Base-by-base conservation (phyloP, 1,140 invertebrate genomes). In the Eriosoma lanigerum region DNA sequence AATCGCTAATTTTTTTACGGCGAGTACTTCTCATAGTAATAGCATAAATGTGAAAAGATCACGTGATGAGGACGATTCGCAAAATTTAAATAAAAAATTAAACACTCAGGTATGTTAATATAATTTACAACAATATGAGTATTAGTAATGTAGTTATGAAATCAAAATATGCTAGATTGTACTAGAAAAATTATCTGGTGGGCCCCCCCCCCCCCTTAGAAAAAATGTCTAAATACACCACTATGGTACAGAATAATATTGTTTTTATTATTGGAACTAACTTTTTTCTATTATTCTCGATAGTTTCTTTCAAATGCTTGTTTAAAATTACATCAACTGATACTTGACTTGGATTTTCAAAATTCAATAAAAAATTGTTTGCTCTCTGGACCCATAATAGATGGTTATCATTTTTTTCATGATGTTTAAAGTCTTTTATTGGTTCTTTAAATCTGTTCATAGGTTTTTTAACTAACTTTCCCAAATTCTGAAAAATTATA, bases 191-290 rank as follows among this genome's bases (percentile, higher is more conserved):
- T n/a, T n/a, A n/a, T n/a, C n/a, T n/a, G n/a, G n/a, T n/a, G n/a
- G n/a, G n/a, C n/a, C n/a, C n/a, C n/a, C n/a, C n/a, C n/a, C n/a
- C n/a, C n/a, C n/a, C n/a, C n/a, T n/a, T n/a, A n/a, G n/a, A n/a
- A n/a, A n/a, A n/a, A n/a, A n/a, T n/a, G n/a, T n/a, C n/a, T n/a
- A n/a, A n/a, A n/a, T n/a, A n/a, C n/a, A n/a, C n/a, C n/a, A n/a
- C n/a, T n/a, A n/a, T 6, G 13, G 26, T 29, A 54, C 70, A 73
- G 19, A 73, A 73, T 29, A 73, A 73, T 54, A 73, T 56, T 26
- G 70, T 54, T 73, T 73, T 73, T 12, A 73, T 12, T 29, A 73
- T 73, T 73, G 48, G 52, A 12, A 73, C 15, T 21, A 73, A 56
- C 19, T 48, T 26, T 15, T 73, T 73, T 6, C 13, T 17, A 17